These are phyloP conservation scores for Lateolabrax maculatus DNA, from an alignment of 2,797 vertebrate species.

Conservation along the genomic window DNA sequence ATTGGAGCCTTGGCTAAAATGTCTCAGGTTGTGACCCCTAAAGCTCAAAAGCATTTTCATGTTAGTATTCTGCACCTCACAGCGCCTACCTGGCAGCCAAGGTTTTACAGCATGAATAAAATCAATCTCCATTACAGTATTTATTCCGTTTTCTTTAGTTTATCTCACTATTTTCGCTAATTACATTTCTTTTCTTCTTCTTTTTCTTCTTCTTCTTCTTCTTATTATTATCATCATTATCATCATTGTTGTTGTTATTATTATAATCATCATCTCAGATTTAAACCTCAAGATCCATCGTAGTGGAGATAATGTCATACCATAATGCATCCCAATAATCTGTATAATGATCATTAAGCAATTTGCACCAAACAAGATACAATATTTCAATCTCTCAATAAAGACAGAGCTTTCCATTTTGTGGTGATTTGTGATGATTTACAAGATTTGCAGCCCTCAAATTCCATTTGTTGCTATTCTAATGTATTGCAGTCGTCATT, in stretches of 20 bases:
- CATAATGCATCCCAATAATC: neutral
- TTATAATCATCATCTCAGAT: neutral
- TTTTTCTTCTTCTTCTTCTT: too few relatives aligned
- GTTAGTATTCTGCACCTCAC: conserved; percentile 76
- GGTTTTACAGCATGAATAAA: conserved; percentile 69
- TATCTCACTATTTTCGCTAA: neutral
- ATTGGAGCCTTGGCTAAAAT: conserved; percentile 79
- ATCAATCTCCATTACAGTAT: conserved; percentile 62
- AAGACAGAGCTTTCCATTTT: conserved; percentile 4
- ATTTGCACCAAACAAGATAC: neutral
- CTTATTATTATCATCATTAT: too few relatives aligned
- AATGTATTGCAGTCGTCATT: conserved; percentile 11
- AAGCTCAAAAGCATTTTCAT: conserved; percentile 72
- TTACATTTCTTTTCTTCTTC: neutral
- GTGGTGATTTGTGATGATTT: conserved; percentile 13
- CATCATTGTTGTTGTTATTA: neutral
- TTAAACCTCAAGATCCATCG: neutral
- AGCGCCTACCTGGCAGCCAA: conserved; percentile 55
- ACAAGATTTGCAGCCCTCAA: neutral
- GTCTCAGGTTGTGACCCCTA: conserved; percentile 78
- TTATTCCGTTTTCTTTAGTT: conserved; percentile 20
- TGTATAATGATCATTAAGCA: neutral
- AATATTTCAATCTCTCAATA: neutral
- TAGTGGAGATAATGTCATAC: neutral
- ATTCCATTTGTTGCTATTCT: conserved; percentile 19